A percentile compares a stretch with the other conserved stretches of the same genome.
Evolutionary conservation across 2,113 vertebrate species (phyloP).

Genomic region (Ochotona princeps): DNA sequence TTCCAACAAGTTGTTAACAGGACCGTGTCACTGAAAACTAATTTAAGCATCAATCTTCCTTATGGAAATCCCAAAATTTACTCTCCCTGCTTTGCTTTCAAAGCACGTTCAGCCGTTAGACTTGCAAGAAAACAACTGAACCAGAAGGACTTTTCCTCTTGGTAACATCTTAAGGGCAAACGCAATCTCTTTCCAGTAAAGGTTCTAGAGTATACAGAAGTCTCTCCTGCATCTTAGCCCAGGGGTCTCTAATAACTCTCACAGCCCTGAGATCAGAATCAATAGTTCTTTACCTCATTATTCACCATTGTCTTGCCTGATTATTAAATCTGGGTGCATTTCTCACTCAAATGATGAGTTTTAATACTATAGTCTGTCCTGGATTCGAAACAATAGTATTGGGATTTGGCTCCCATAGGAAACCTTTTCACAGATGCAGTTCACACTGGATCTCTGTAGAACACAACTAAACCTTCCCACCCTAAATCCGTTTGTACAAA

Average conservation of each 20-base stretch:
- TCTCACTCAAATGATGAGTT: neutral
- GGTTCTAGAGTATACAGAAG: neutral
- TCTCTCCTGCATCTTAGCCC: neutral
- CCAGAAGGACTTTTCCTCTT: conserved; percentile 62
- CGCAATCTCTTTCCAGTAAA: neutral
- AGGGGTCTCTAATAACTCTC: neutral
- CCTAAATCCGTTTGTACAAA: conserved; percentile 68
- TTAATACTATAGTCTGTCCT: neutral
- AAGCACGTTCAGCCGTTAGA: neutral
- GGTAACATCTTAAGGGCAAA: conserved; percentile 52
- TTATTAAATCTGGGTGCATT: neutral
- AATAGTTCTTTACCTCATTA: neutral
- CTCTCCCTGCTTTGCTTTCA: conserved; percentile 64
- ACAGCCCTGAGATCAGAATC: neutral
- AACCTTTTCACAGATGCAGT: conserved; percentile 57
- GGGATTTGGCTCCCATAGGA: neutral
- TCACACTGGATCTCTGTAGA: conserved; percentile 42
- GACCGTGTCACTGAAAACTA: conserved; percentile 45
- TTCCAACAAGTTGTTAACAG: conserved; percentile 76
- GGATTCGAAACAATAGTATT: conserved; percentile 51
- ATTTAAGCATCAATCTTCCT: conserved; percentile 52
- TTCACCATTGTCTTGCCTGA: neutral
- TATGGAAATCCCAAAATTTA: conserved; percentile 72
- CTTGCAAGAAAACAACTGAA: conserved; percentile 58
- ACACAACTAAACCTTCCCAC: conserved; percentile 69